Conservation (phyloP, 1,140 invertebrate species). For the Diorhabda elongata region DNA sequence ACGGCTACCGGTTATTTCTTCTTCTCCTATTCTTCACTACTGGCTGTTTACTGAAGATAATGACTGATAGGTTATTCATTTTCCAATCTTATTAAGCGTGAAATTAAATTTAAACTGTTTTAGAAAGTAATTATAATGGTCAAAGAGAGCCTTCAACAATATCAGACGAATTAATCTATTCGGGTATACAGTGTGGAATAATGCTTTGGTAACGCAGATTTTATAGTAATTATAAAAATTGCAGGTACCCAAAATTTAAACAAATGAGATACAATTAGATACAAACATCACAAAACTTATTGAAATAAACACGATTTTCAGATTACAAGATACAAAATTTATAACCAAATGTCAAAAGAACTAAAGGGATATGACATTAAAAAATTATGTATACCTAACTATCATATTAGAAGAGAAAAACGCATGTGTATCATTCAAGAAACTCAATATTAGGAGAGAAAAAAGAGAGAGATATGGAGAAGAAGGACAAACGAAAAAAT, state of each 20-base stretch:
- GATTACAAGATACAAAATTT: not conserved
- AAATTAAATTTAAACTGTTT: slow-evolving; percentile 24
- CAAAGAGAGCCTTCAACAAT: slow-evolving; percentile 14
- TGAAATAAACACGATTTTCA: not conserved
- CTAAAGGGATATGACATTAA: not conserved
- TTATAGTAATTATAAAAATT: slow-evolving; percentile 1
- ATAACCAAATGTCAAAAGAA: not conserved
- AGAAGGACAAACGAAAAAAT: too few relatives aligned
- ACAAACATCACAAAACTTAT: too few relatives aligned
- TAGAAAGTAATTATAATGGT: slow-evolving; percentile 20
- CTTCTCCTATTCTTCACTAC: slow-evolving; percentile 11
- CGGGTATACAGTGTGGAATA: not conserved
- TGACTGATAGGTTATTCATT: slow-evolving; percentile 23
- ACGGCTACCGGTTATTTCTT: not conserved
- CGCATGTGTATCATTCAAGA: not conserved
- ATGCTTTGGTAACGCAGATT: too few relatives aligned
- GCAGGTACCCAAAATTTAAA: not conserved
- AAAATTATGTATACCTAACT: not conserved
- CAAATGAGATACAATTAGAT: not conserved
- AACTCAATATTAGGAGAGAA: not conserved
- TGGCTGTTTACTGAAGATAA: slow-evolving; percentile 22
- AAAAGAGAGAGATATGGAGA: too few relatives aligned
- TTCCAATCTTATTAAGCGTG: slow-evolving; percentile 23
- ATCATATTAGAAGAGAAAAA: not conserved
- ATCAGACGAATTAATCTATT: slow-evolving; percentile 13